A percentile compares a stretch with the other conserved stretches of the same genome.
phyloP scores from a whole-genome alignment of 2,888 invertebrate genomes.

The Melitaea athalia region DNA sequence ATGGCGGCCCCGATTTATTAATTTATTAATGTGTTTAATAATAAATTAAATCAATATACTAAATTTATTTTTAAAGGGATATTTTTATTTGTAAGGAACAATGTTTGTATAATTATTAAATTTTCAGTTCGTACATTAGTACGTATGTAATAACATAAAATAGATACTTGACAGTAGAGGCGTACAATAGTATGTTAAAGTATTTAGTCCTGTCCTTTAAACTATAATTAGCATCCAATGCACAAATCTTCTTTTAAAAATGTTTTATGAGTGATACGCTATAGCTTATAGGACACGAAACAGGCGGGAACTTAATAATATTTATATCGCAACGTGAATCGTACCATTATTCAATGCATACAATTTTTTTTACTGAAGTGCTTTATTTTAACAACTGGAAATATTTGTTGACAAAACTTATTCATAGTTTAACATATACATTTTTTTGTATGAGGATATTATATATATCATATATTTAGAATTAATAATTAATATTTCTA shows the following conservation, averaged over 20 bases:
- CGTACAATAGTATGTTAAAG: background rate
- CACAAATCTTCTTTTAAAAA: background rate
- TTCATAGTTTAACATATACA: too few species aligned
- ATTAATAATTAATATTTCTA: too few species aligned
- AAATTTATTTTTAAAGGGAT: background rate
- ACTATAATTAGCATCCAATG: background rate
- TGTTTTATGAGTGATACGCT: background rate
- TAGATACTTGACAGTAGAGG: background rate
- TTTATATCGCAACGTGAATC: conserved; percentile 3
- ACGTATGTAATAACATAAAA: background rate
- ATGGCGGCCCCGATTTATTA: too few species aligned
- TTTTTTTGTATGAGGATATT: too few species aligned
- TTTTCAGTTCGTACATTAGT: too few species aligned
- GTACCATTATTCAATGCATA: background rate
- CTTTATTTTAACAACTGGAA: background rate
- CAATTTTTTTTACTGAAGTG: background rate
- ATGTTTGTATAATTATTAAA: too few species aligned
- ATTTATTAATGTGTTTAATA: too few species aligned
- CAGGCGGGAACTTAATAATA: background rate
- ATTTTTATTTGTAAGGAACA: background rate
- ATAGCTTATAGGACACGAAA: conserved; percentile 3
- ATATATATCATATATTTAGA: too few species aligned
- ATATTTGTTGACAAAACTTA: too few species aligned
- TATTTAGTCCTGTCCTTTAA: background rate
- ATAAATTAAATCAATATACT: too few species aligned